phyloP scores from a whole-genome alignment of 1,140 invertebrate genomes.

The Calycopis cecrops region DNA sequence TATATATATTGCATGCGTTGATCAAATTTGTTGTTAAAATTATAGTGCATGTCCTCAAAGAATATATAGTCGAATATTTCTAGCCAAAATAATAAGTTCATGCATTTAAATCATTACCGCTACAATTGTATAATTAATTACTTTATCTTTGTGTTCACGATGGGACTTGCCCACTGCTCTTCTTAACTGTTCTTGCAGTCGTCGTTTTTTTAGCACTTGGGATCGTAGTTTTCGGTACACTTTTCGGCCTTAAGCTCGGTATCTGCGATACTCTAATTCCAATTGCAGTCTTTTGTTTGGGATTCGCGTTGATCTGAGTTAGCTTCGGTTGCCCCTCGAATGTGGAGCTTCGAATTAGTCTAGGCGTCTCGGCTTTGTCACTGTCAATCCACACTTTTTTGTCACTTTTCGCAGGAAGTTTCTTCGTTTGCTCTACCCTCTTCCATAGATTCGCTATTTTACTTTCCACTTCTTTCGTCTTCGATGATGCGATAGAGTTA shows the following conservation, averaged over 20 bases:
- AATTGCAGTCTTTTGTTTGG: slow-evolving; percentile 68
- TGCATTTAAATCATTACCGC: slow-evolving; percentile 1
- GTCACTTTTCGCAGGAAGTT: slow-evolving; percentile 77
- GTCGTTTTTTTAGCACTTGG: slow-evolving; percentile 37
- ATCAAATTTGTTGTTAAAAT: slow-evolving; percentile 1
- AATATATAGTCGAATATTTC: neutral
- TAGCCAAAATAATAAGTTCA: neutral
- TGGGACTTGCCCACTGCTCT: slow-evolving; percentile 44
- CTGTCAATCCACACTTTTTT: slow-evolving; percentile 79
- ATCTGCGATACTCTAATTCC: slow-evolving; percentile 64
- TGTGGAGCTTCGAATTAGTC: slow-evolving; percentile 81
- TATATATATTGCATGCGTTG: neutral
- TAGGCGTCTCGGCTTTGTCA: slow-evolving; percentile 59
- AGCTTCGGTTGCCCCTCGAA: slow-evolving; percentile 79
- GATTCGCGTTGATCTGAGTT: slow-evolving; percentile 39
- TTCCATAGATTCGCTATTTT: slow-evolving; percentile 94
- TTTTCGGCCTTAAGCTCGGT: slow-evolving; percentile 48
- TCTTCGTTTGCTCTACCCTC: slow-evolving; percentile 85
- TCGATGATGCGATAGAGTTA: slow-evolving; percentile 74
- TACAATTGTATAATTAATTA: neutral
- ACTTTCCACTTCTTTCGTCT: slow-evolving; percentile 85
- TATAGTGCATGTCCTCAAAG: neutral
- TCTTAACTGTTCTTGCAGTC: slow-evolving; percentile 31
- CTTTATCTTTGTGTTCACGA: slow-evolving; percentile 26
- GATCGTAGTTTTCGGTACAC: slow-evolving; percentile 29